phyloP scores from a whole-genome alignment of 1,140 invertebrate species.

The Drosophila ambigua region DNA sequence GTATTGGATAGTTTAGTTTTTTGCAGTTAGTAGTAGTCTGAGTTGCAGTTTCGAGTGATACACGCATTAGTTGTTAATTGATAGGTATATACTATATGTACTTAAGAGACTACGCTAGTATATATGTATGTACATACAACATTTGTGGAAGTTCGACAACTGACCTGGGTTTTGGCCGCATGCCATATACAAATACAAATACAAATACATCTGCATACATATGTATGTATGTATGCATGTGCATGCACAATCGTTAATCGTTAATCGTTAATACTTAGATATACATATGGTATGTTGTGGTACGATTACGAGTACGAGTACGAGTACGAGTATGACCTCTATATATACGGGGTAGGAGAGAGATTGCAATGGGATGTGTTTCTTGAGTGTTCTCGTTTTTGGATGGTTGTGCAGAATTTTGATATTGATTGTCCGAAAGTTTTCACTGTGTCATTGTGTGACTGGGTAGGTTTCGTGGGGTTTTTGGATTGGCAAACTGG shows the following conservation, averaged over 20 bases:
- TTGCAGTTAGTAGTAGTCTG: conserved; percentile 70
- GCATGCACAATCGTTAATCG: conserved; percentile 48
- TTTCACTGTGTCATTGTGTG: conserved; percentile 44
- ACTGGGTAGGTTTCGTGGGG: conserved; percentile 5
- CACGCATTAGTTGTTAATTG: conserved; percentile 41
- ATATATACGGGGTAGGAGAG: conserved; percentile 50
- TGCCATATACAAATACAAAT: conserved; percentile 36
- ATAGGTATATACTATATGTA: conserved; percentile 13
- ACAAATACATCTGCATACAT: conserved; percentile 35
- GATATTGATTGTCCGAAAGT: conserved; percentile 80
- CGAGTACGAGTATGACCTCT: conserved; percentile 32
- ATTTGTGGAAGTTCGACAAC: conserved; percentile 76
- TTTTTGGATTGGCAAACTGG: conserved; percentile 41
- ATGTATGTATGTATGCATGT: conserved; percentile 16
- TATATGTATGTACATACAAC: conserved; percentile 60
- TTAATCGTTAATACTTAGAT: conserved; percentile 37
- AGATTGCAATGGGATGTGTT: conserved; percentile 63
- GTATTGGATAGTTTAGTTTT: conserved; percentile 50
- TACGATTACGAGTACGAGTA: conserved; percentile 44
- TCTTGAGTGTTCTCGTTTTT: conserved; percentile 36
- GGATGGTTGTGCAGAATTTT: conserved; percentile 74
- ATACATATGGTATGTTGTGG: conserved; percentile 12
- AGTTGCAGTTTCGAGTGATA: conserved; percentile 65
- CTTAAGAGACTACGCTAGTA: conserved; percentile 46
- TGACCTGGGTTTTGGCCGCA: conserved; percentile 73